Base-by-base conservation (phyloP, 92 coral and sea anemone species). In the Phenganax subtilis region DNA sequence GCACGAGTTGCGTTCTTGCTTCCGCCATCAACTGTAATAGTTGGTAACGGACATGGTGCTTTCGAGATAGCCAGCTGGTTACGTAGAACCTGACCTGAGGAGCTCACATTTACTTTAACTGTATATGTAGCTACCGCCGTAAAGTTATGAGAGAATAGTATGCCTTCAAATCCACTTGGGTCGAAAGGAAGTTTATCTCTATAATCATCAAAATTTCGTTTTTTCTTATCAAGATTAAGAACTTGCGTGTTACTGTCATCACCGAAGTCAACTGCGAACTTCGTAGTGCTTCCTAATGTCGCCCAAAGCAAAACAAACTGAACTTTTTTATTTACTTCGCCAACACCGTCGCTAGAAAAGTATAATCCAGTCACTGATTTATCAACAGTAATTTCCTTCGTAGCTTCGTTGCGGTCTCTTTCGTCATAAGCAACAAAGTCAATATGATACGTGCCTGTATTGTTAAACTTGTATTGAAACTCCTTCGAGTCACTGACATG, bases 251-350 rank as follows among this genome's bases (percentile, higher is more conserved):
- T 12, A 28, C 14, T 53, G 10, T 72, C 85, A 10, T 87, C 86
- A n/a, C 89, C 98, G 1, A 87, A 71, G 17, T 86, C 76, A 29
- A 88, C 85, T 54, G 86, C 87, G 82, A 94, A 94, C 10, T 30
- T 69, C 1, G 98, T 89, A 53, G 84, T 44, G 17, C 81, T 88
- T 30, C 98, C 98, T 15, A 80, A 81, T 9, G 84, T 84, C 10
- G 88, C 88, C 62, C 94, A 94, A 71, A 94, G 89, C 37, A 92
- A 81, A 60, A 92, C 84, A 66, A 94, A 92, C 0, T 86, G 86
- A 0, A 90, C 87, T n/a, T 3, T 59, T 54, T 76, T 65, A 47
- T 86, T 92, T 27, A 91, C 86, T 65, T 76, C 86, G 2, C 86
- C 87, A 10, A 91, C 90, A 44, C 90, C 87, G 51, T 84, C 88